Conservation (phyloP, 37 sponge, comb jelly and placozoan species). For the Tethya wilhelma region DNA sequence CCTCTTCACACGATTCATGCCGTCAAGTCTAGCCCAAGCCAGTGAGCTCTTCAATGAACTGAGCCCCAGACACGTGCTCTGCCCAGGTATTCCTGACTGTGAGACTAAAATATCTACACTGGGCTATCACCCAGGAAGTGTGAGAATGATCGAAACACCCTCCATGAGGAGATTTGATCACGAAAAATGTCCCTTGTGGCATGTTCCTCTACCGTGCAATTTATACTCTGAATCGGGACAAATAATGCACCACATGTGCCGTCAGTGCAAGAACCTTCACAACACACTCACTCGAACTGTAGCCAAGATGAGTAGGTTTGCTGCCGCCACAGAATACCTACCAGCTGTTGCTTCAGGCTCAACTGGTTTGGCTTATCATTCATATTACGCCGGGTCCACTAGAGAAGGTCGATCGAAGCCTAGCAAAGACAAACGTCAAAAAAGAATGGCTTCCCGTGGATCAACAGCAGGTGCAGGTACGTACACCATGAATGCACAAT, state of each 20-base stretch:
- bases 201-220: constrained; percentile 15
- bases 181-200: constrained; percentile 34
- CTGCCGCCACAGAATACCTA: background rate
- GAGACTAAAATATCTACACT: constrained; percentile 4
- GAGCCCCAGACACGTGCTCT: constrained; percentile 16
- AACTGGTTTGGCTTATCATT: too few species aligned
- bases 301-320: too few species aligned
- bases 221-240: constrained; percentile 11
- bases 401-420: too few species aligned
- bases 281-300: constrained; percentile 2
- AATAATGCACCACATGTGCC: constrained; percentile 31
- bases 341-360: background rate
- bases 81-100: constrained; percentile 27
- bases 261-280: constrained; percentile 38
- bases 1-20: constrained; percentile 11
- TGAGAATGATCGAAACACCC: constrained; percentile 6
- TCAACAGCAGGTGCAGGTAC: too few species aligned
- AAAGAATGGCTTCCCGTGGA: too few species aligned
- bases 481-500: too few species aligned
- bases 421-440: too few species aligned
- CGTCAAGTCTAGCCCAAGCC: background rate
- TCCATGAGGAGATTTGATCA: constrained; percentile 27
- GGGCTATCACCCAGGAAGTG: constrained; percentile 25
- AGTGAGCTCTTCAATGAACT: constrained; percentile 15
- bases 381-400: too few species aligned